Conservation (phyloP, 2,797 vertebrate genomes). For the Microcaecilia unicolor region DNA sequence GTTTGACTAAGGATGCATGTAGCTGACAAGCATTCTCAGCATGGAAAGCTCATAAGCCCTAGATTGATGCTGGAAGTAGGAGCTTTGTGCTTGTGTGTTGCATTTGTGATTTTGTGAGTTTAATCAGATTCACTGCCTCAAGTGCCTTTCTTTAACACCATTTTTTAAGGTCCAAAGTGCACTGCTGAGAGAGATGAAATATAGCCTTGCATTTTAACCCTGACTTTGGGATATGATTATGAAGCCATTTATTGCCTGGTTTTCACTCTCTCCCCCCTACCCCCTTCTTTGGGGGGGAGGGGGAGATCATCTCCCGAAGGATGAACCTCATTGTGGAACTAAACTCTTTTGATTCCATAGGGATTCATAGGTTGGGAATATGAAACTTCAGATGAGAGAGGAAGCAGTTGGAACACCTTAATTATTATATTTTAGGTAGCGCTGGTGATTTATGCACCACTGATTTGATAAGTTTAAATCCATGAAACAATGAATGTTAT, state of each 20-base stretch:
- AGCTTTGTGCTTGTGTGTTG: slow-evolving; percentile 13
- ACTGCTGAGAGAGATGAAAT: slow-evolving; percentile 38
- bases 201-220: slow-evolving; percentile 28
- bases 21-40: slow-evolving; percentile 24
- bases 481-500: no score
- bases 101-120: slow-evolving; percentile 24
- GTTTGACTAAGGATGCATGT: slow-evolving; percentile 25
- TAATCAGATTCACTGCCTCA: slow-evolving; percentile 20
- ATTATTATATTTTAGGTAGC: no score
- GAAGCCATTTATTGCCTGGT: slow-evolving; percentile 27
- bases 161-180: slow-evolving; percentile 29
- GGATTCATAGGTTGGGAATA: no score
- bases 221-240: slow-evolving; percentile 14
- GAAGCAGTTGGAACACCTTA: no score
- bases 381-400: no score
- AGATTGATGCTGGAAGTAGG: slow-evolving; percentile 24
- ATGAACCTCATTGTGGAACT: background rate
- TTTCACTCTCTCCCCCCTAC: no score
- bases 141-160: slow-evolving; percentile 22
- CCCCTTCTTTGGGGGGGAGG: no score
- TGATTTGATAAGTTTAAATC: no score
- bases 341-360: background rate
- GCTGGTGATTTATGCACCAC: no score
- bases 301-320: slow-evolving; percentile 11
- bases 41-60: slow-evolving; percentile 23